Conservation (phyloP, 1,140 invertebrate genomes). For the Aphelenchoides fujianensis region DNA sequence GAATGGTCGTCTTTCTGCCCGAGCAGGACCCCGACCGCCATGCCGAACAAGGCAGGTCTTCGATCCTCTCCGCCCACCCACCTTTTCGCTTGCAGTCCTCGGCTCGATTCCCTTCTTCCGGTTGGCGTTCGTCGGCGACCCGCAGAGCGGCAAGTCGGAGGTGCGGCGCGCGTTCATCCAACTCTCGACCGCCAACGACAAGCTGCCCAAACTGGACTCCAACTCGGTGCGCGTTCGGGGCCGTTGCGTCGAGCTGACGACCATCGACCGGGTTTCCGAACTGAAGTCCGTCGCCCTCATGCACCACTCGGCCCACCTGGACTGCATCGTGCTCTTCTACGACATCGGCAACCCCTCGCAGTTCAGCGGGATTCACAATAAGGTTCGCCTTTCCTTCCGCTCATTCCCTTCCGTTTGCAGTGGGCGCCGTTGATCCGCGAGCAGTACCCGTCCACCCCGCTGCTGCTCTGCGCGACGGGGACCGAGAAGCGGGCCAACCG, state of each 20-base stretch:
- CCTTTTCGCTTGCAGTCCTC: neutral
- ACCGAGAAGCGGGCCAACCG: slow-evolving; percentile 16
- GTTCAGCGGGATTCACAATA: slow-evolving; percentile 13
- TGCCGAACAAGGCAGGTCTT: neutral
- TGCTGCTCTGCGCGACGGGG: slow-evolving; percentile 21
- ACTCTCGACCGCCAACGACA: neutral
- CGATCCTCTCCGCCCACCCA: neutral
- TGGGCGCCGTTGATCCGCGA: slow-evolving; percentile 14
- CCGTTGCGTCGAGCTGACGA: slow-evolving; percentile 18
- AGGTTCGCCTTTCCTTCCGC: no score
- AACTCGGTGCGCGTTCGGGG: slow-evolving; percentile 13
- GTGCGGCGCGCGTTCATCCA: slow-evolving; percentile 27
- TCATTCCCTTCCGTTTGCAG: neutral
- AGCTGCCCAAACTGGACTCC: slow-evolving; percentile 5
- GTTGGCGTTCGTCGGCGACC: slow-evolving; percentile 22
- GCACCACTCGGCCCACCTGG: slow-evolving; percentile 7
- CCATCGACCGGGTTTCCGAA: slow-evolving; percentile 11
- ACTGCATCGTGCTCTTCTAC: slow-evolving; percentile 24
- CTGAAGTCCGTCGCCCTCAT: slow-evolving; percentile 10
- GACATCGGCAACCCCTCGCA: slow-evolving; percentile 15
- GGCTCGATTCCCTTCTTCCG: slow-evolving; percentile 11
- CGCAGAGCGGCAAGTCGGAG: slow-evolving; percentile 19
- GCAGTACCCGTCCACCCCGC: slow-evolving; percentile 13
- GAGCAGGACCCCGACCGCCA: neutral
- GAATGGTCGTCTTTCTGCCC: neutral